Percentiles rank a stretch among this genome's conserved stretches.
phyloP scores from a whole-genome alignment of 2,113 vertebrate species.

The Trogon surrucura region DNA sequence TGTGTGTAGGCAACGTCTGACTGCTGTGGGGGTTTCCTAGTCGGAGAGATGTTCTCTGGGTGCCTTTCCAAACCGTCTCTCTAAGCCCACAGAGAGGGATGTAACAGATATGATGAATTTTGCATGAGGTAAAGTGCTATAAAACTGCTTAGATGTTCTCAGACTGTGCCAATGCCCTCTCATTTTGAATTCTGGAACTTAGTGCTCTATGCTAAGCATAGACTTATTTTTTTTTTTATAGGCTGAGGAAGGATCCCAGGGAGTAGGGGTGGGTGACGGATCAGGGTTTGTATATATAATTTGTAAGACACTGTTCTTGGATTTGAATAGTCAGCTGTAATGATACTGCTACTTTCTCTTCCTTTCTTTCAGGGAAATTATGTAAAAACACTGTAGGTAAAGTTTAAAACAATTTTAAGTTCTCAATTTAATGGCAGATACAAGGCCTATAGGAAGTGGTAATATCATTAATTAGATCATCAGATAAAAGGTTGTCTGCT shows the following conservation, averaged over 20 bases:
- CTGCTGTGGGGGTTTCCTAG: not conserved
- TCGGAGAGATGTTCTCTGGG: not conserved
- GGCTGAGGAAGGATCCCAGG: slow-evolving; percentile 21
- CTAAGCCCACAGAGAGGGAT: not conserved
- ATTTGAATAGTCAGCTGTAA: slow-evolving; percentile 55
- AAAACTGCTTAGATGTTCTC: not conserved
- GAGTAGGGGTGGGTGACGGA: not conserved
- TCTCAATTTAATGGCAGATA: slow-evolving; percentile 10
- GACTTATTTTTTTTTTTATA: not conserved
- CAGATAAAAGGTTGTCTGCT: slow-evolving; percentile 29
- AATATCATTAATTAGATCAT: slow-evolving; percentile 17
- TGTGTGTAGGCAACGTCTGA: not conserved
- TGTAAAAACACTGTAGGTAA: slow-evolving; percentile 41
- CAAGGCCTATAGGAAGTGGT: not conserved
- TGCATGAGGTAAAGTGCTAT: not conserved
- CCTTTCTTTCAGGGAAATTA: not conserved
- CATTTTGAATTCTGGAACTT: not conserved
- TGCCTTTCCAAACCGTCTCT: not conserved
- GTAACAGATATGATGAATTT: not conserved
- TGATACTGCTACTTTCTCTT: slow-evolving; percentile 13
- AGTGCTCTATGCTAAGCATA: not conserved
- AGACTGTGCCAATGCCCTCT: not conserved
- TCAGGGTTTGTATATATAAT: slow-evolving; percentile 62
- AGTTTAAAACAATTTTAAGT: not conserved
- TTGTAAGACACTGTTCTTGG: slow-evolving; percentile 19